Base-by-base conservation (phyloP, 1,140 invertebrate genomes). In the Macrocentrus cingulum region DNA sequence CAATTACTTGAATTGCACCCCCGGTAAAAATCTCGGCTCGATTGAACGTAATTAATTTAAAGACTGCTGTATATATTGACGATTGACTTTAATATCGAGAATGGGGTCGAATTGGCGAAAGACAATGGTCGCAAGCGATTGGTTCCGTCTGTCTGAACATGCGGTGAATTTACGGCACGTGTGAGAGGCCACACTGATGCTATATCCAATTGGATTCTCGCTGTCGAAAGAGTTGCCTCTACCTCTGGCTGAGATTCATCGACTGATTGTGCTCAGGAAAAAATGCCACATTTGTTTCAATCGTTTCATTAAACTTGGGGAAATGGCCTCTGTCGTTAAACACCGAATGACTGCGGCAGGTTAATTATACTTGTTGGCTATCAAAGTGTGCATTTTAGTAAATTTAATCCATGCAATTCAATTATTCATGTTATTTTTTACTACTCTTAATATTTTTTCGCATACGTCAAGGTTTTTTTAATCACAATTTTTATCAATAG, bases 101-200 rank as follows among this genome's bases (percentile, higher is more conserved):
- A 29, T 29, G 9, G 25, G 13, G 5, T 25, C 15, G 25, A 34
- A 49, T 49, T 15, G 2, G 9, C 23, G 22, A 49, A n/a, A 49
- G 46, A 34, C 46, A 49, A 49, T 49, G 15, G 25, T 49, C 25
- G 25, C 4, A 29, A 13, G 15, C 46, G 25, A 49, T 49, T 49
- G 46, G 46, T 49, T 49, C 16, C 46, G 25, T 34, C 46, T 49
- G 46, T 34, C 22, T 16, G 23, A 49, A 49, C 23, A 16, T 49
- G 19, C 22, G 11, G 25, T 32, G 25, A 49, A 49, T 49, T 49
- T 34, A 49, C 20, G 19, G 22, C 13, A 23, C 11, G 46, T 23
- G 46, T 11, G 23, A 20, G 4, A 11, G 13, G 22, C 20, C n/a
- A 48, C 45, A 25, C 15, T 32, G n/a, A 23, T 15, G 2, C 22